Evolutionary conservation across 2,797 vertebrate species (phyloP), one percentile per base, ranked within the genome.

Genomic region (Acanthurus leucopareius): DNA sequence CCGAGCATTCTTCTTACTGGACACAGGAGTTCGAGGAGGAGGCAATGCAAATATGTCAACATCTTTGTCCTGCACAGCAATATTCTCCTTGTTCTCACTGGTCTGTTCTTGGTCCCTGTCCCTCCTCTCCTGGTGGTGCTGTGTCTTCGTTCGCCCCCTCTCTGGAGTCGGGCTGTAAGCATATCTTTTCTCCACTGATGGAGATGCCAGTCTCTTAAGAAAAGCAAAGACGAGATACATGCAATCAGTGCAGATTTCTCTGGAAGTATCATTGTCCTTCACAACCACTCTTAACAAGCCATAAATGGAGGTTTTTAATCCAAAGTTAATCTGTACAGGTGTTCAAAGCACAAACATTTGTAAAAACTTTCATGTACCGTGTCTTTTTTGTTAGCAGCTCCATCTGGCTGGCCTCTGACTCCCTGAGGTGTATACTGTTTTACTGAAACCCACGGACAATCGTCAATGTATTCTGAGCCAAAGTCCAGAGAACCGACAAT

Each of bases 71-170:
- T 90, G 90, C 69, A 58, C 77, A 5, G 82, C 81, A 25, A 93
- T 28, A 71, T 98, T 97, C 82, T 98, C 97, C 94, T 98, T 97
- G 93, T 97, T 95, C 87, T 96, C 93, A 44, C 40, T 74, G 73
- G 89, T 87, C 25, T 80, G 87, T 54, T 91, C 91, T 63, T 83
- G 89, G 66, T 86, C 76, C 51, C 93, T 90, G 49, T 82, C 69
- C 56, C 70, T 81, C 77, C 82, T 90, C 69, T 90, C 89, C 3
- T 74, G 68, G 19, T n/a, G 81, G 28, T 83, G 82, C n/a, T 66
- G 81, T 3, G 81, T 35, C 1, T 81, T 58, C 1, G 73, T 60
- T 62, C 79, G 83, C 4, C 83, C 89, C 47, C 85, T 88, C 58
- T 91, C 82, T 10, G 90, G 82, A 22, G 80, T 85, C 2, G 83